These are phyloP conservation scores for Eristalis pertinax DNA, from an alignment of 2,888 invertebrate genomes.

Conservation along the genomic window DNA sequence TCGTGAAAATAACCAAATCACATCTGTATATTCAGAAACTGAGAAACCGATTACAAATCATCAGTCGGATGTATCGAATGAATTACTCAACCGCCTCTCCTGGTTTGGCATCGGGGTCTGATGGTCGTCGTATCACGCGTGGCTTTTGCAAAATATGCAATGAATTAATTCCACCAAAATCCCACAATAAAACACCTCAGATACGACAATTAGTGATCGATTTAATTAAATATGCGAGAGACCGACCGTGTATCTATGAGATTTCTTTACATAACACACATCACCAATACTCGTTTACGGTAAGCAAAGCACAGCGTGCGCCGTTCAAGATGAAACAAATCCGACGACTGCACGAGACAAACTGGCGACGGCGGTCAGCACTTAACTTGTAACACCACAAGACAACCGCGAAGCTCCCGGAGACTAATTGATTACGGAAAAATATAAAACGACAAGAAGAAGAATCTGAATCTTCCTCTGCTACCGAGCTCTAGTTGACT, in stretches of 20 bases:
- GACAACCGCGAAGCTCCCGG: conserved; percentile 28
- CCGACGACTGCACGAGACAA: conserved; percentile 58
- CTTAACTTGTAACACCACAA: conserved; percentile 3
- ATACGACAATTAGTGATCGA: conserved; percentile 10
- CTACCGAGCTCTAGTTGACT: neutral
- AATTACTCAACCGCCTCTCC: conserved; percentile 32
- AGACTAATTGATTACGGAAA: conserved; percentile 49
- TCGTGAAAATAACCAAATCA: conserved; percentile 23
- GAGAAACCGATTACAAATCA: conserved; percentile 36
- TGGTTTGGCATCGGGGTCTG: neutral
- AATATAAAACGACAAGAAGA: conserved; percentile 7
- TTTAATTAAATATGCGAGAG: conserved; percentile 23
- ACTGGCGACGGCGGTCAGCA: conserved; percentile 54
- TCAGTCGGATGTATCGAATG: neutral
- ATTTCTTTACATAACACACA: conserved; percentile 42
- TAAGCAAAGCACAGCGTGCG: too few relatives aligned
- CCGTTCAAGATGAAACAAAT: conserved; percentile 40
- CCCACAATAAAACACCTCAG: neutral
- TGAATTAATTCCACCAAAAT: conserved; percentile 23
- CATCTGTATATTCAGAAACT: conserved; percentile 25
- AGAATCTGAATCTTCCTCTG: conserved; percentile 17
- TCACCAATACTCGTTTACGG: neutral
- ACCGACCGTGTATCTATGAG: conserved; percentile 1
- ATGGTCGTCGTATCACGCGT: neutral
- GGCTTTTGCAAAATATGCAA: conserved; percentile 17